Conservation (phyloP, 2,113 vertebrate genomes). For the Lipotes vexillifer region DNA sequence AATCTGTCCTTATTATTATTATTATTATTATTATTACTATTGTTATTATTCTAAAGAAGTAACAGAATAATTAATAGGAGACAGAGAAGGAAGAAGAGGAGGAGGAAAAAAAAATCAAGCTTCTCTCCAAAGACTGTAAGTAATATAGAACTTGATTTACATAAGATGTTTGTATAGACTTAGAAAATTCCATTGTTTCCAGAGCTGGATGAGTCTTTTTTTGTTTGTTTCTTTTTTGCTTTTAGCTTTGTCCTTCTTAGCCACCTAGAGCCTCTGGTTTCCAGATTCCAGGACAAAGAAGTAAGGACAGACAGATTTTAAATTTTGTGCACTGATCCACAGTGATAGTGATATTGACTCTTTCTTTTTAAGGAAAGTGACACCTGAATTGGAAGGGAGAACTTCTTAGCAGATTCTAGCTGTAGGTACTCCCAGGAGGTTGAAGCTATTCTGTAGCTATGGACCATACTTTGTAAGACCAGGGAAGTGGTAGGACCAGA, state of each 20-base stretch:
- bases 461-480: not conserved
- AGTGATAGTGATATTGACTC: not conserved
- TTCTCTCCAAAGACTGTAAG: not conserved
- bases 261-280: not conserved
- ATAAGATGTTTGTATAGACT: not conserved
- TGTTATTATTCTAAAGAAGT: not conserved
- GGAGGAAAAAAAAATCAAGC: not conserved
- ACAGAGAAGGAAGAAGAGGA: not conserved
- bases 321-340: not conserved
- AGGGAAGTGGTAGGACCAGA: not conserved
- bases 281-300: not conserved
- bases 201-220: not conserved
- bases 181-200: not conserved
- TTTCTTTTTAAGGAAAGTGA: not conserved
- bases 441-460: not conserved
- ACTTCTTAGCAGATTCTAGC: not conserved
- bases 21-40: not conserved
- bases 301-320: not conserved
- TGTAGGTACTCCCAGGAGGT: not conserved
- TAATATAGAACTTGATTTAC: conserved; percentile 19
- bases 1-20: not conserved
- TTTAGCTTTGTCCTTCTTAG: not conserved
- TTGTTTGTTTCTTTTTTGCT: not conserved
- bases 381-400: not conserved
- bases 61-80: not conserved